Evolutionary conservation across 2,888 invertebrate species (phyloP).

Genomic region (Venusia cambrica): DNA sequence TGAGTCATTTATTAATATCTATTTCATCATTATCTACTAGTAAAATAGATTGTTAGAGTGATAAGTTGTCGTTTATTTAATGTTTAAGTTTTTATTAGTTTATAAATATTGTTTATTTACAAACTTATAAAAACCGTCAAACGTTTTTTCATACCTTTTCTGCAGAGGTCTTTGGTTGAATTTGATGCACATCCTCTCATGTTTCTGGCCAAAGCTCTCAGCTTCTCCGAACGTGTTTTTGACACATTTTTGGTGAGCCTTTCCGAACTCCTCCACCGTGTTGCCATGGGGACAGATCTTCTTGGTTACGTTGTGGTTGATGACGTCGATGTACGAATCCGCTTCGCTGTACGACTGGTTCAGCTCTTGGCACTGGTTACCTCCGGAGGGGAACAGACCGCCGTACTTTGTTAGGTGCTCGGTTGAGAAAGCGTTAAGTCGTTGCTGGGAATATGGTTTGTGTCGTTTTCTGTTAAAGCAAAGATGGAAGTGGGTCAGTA

Average conservation of each 20-base stretch:
- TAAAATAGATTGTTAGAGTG: too few species aligned
- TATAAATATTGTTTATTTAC: too few species aligned
- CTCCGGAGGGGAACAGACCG: slow-evolving; percentile 72
- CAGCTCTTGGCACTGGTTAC: slow-evolving; percentile 71
- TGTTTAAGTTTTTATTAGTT: too few species aligned
- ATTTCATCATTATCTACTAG: too few species aligned
- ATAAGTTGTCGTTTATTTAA: too few species aligned
- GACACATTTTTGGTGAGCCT: slow-evolving; percentile 74
- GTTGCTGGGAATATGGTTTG: slow-evolving; percentile 79
- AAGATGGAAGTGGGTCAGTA: slow-evolving; percentile 60
- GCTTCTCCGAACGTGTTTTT: slow-evolving; percentile 62
- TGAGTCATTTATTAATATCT: too few species aligned
- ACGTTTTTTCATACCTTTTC: slow-evolving; percentile 70
- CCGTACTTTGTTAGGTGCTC: slow-evolving; percentile 76
- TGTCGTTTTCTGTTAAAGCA: slow-evolving; percentile 72
- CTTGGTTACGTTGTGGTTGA: slow-evolving; percentile 57
- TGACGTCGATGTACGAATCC: slow-evolving; percentile 72
- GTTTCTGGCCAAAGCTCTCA: slow-evolving; percentile 62
- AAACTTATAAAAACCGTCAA: too few species aligned
- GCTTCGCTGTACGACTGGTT: slow-evolving; percentile 75
- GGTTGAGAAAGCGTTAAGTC: slow-evolving; percentile 76
- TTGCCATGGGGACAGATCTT: slow-evolving; percentile 72
- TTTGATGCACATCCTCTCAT: slow-evolving; percentile 75
- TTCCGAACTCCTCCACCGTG: slow-evolving; percentile 73
- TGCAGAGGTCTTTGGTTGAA: slow-evolving; percentile 74